Percentiles rank a stretch among this genome's conserved stretches.
phyloP scores from a whole-genome alignment of 2,797 vertebrate species.

The Acestrorhynchus altus region DNA sequence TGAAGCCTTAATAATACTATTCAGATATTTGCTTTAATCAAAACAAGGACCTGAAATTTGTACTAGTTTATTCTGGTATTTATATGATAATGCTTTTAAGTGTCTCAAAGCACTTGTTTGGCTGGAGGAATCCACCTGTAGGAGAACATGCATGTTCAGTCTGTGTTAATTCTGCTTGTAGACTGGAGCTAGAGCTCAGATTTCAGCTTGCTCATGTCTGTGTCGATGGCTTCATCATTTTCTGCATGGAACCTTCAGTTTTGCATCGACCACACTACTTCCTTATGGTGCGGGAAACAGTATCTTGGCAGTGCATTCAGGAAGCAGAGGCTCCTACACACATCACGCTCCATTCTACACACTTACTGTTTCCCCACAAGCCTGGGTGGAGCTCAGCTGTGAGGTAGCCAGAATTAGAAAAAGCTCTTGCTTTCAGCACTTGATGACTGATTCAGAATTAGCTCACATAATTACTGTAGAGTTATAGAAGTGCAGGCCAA shows the following conservation, averaged over 20 bases:
- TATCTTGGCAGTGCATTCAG: constrained; percentile 48
- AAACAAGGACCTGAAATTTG: constrained; percentile 22
- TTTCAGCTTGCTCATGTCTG: background rate
- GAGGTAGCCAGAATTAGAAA: constrained; percentile 40
- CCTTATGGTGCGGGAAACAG: constrained; percentile 37
- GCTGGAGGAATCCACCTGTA: background rate
- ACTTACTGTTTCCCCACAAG: constrained; percentile 39
- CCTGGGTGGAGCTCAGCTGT: constrained; percentile 47
- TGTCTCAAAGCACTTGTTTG: constrained; percentile 14
- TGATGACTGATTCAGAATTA: constrained; percentile 38
- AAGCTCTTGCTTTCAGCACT: constrained; percentile 33
- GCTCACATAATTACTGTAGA: background rate
- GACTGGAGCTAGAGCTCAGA: background rate
- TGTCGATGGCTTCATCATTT: constrained; percentile 19
- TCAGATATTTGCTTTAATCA: background rate
- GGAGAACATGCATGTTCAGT: constrained; percentile 3
- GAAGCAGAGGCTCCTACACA: constrained; percentile 46
- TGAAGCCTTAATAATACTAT: constrained; percentile 14
- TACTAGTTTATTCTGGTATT: background rate
- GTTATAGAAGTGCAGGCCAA: background rate
- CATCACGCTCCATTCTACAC: constrained; percentile 33
- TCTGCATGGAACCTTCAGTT: constrained; percentile 41
- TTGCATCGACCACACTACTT: constrained; percentile 49
- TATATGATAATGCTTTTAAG: constrained; percentile 21
- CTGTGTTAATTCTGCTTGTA: background rate